Conservation (phyloP, 2,888 invertebrate genomes). For the Pseudococcus viburni region DNA sequence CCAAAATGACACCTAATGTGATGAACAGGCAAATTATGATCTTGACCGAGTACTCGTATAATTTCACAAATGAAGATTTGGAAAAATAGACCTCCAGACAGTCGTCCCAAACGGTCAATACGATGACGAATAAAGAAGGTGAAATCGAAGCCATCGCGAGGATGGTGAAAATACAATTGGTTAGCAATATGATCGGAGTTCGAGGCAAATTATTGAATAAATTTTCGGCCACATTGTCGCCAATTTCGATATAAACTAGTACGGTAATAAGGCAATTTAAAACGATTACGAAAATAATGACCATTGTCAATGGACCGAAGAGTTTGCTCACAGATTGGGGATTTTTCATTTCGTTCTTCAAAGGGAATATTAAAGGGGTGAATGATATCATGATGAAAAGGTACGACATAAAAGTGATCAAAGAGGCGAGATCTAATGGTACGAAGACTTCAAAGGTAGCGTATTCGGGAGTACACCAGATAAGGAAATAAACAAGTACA, state of each 20-base stretch:
- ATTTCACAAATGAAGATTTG: neutral
- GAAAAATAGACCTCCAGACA: neutral
- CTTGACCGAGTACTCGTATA: conserved; percentile 6
- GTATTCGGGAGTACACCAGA: neutral
- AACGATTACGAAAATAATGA: neutral
- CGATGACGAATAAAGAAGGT: conserved; percentile 8
- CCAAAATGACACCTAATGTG: neutral
- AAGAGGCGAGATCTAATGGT: neutral
- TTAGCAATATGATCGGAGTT: neutral
- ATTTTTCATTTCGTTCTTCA: conserved; percentile 14
- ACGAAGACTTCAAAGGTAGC: neutral
- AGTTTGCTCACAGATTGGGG: neutral
- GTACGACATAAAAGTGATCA: conserved; percentile 10
- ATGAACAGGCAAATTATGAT: neutral
- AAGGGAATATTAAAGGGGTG: conserved; percentile 25
- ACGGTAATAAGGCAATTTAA: neutral
- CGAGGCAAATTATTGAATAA: conserved; percentile 26
- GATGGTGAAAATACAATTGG: neutral
- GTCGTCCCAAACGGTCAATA: neutral
- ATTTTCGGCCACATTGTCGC: neutral
- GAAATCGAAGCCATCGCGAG: neutral
- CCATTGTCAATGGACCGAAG: neutral
- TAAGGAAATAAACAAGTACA: neutral
- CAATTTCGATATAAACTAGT: conserved; percentile 3
- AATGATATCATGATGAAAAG: conserved; percentile 14